These are phyloP conservation scores for Porites lobata DNA, from an alignment of 92 coral and sea anemone species.

Conservation along the genomic window DNA sequence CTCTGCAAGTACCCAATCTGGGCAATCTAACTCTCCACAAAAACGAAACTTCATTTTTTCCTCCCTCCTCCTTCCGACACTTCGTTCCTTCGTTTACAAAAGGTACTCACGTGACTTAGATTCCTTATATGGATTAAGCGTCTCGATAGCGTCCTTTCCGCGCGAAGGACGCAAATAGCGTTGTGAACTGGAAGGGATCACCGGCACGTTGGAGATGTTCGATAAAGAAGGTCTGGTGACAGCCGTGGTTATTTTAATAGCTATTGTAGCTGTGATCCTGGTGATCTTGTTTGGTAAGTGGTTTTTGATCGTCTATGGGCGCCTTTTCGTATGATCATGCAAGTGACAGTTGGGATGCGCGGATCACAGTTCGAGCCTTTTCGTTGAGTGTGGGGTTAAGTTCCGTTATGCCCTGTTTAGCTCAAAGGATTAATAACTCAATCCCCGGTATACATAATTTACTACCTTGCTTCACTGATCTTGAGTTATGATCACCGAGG, in stretches of 20 bases:
- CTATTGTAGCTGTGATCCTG: constrained; percentile 78
- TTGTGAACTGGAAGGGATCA: not conserved
- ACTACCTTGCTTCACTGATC: no score
- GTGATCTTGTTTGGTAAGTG: constrained; percentile 91
- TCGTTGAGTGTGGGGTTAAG: no score
- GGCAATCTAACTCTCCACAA: constrained; percentile 99
- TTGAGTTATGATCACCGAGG: no score
- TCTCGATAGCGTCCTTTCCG: constrained; percentile 10
- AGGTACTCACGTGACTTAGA: constrained; percentile 55
- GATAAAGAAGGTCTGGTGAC: constrained; percentile 48
- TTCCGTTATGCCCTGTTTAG: no score
- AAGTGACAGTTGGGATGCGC: no score
- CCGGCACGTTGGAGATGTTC: not conserved
- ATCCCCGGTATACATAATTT: no score
- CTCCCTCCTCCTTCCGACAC: not conserved
- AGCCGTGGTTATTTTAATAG: constrained; percentile 67
- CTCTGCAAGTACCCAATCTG: constrained; percentile 99
- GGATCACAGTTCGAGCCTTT: no score
- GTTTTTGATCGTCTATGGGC: not conserved
- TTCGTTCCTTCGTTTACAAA: not conserved
- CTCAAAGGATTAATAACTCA: no score
- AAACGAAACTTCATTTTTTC: constrained; percentile 94
- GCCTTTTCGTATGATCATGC: no score
- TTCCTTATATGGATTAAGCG: constrained; percentile 43
- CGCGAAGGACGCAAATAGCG: constrained; percentile 3